Base-by-base conservation (phyloP, 1,140 invertebrate species). In the Microplitis mediator region DNA sequence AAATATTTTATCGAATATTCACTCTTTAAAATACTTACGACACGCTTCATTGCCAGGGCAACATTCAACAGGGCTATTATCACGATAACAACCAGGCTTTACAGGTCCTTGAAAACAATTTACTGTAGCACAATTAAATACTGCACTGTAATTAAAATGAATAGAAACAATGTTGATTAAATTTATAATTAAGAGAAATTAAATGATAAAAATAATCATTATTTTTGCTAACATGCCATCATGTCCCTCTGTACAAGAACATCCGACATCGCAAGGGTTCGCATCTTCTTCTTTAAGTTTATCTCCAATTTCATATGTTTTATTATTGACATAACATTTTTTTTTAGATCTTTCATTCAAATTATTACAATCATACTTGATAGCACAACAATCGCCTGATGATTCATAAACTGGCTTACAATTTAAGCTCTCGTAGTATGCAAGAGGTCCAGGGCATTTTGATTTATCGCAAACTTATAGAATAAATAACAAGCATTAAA, bases 1-100 rank as follows among this genome's bases (percentile, higher is more conserved):
- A n/a, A n/a, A n/a, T 23, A 13, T 35, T 14, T 34, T 23, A 0
- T 69, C 5, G 9, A 39, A 5, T 4, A 3, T 34, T 45, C 68
- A 54, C 61, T 36, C 56, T 4, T 11, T 6, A 52, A 62, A 67
- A 23, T 73, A 79, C 79, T 79, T 62, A 83, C 81, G 73, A 69
- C 82, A 83, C 16, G 76, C 54, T 36, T 31, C 0, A 32, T 62
- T 4, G 13, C n/a, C 56, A 0, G 64, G 60, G 52, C 82, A 84
- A 36, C 82, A 84, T 0, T 36, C 0, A n/a, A 45, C 32, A 1
- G 31, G 16, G 0, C n/a, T 31, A 3, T 56, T 3, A 58, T 8
- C 75, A 0, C 0, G 2, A 31, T 74, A 81, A 65, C 82, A 84
- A n/a, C 70, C 75, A 9, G 36, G 16, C 14, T 13, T 36, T 61